Base-by-base conservation (phyloP, 2,797 vertebrate species). In the Sebastiscus tertius region DNA sequence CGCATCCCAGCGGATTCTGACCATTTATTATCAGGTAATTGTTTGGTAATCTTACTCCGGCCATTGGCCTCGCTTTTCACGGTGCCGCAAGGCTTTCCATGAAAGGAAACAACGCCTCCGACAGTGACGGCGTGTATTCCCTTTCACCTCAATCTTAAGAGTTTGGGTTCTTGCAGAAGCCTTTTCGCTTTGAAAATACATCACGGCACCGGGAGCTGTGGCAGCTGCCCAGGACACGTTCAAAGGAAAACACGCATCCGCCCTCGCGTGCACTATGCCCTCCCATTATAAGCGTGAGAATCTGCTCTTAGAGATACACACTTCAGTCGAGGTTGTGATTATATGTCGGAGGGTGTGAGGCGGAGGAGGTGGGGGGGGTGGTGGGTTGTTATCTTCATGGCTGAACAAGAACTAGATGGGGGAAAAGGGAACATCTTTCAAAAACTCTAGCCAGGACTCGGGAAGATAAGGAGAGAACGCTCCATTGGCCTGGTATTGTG, bases 231-330 rank as follows among this genome's bases (percentile, higher is more conserved):
- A 27, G 75, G 77, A 80, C 56, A 20, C 27, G 55, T 84, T 91
- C 83, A 92, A 90, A 88, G 71, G 65, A 46, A 89, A 89, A 82
- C 77, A 84, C 39, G 36, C 81, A 70, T 64, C 69, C 69, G 7
- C 74, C 81, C 74, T 81, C 4, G 11, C 11, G 26, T 83, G 79
- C 81, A 73, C 83, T 55, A 39, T 88, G 79, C 75, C 81, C 88
- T 86, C 72, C 71, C 79, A 88, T 90, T 92, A 91, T 89, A 81
- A 85, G 81, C 85, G 77, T 73, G 73, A 84, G 83, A 79, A 86
- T 91, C 87, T 93, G 89, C 88, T 92, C 80, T 90, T 76, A 70
- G 85, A 92, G 92, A 93, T 92, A 91, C 81, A 87, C 86, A 85
- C 89, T 91, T 91, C 86, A 77, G 83, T 89, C 60, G 9, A 60